A percentile compares a stretch with the other conserved stretches of the same genome.
Conservation (phyloP, 2,113 vertebrate species). For the Panthera uncia region DNA sequence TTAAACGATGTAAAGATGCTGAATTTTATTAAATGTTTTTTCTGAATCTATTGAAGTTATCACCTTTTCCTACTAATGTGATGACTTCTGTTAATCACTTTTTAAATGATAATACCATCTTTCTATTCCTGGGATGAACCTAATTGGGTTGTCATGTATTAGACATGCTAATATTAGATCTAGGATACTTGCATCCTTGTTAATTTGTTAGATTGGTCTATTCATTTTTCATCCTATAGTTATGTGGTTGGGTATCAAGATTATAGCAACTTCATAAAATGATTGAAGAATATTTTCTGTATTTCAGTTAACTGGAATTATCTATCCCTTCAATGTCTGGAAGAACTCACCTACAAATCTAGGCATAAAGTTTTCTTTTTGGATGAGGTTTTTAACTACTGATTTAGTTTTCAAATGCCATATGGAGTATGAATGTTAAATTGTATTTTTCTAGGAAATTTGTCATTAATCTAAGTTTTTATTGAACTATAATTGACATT, state of each 20-base stretch:
- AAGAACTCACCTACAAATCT: not conserved
- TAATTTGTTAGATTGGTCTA: not conserved
- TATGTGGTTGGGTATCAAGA: not conserved
- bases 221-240: not conserved
- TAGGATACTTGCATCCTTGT: not conserved
- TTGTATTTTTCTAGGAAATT: not conserved
- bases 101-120: not conserved
- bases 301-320: not conserved
- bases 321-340: not conserved
- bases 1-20: not conserved
- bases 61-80: not conserved
- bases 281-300: not conserved
- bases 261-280: not conserved
- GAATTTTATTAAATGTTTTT: not conserved
- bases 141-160: not conserved
- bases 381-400: not conserved
- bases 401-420: not conserved
- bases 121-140: not conserved
- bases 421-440: not conserved
- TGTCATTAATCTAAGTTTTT: not conserved
- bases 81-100: not conserved
- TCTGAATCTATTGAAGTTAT: not conserved
- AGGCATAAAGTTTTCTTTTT: not conserved
- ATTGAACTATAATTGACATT: not conserved
- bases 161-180: not conserved